phyloP scores from a whole-genome alignment of 1,140 invertebrate genomes.

The Orius laevigatus region DNA sequence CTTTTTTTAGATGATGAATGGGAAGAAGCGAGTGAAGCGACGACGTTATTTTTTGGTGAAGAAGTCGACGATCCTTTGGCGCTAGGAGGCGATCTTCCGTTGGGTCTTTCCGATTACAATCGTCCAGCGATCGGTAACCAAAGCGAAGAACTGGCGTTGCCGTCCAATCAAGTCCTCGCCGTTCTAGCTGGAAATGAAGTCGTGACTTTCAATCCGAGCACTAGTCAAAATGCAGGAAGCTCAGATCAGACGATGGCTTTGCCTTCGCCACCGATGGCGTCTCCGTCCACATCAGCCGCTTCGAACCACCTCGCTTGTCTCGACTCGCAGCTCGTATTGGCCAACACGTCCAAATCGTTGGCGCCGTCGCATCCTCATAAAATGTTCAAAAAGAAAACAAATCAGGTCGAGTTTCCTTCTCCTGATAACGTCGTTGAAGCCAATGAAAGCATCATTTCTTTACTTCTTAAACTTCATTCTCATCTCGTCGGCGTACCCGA shows the following conservation, averaged over 20 bases:
- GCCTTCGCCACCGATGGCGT: conserved; percentile 4
- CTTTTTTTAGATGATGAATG: neutral
- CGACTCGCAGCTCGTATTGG: neutral
- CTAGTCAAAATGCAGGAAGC: conserved; percentile 21
- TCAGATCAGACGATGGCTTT: conserved; percentile 21
- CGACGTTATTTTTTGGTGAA: neutral
- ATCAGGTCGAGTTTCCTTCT: conserved; percentile 15
- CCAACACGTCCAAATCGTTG: too few species aligned
- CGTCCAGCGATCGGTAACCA: neutral
- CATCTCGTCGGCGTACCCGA: conserved; percentile 69
- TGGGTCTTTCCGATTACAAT: neutral
- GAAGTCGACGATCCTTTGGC: conserved; percentile 10
- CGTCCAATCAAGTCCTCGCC: conserved; percentile 28
- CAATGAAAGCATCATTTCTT: conserved; percentile 81
- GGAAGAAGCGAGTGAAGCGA: neutral
- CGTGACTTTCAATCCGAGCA: conserved; percentile 18
- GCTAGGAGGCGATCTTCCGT: conserved; percentile 1
- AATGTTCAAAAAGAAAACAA: conserved; percentile 1
- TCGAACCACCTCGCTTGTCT: neutral
- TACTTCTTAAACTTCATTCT: conserved; percentile 83
- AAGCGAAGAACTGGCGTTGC: conserved; percentile 5
- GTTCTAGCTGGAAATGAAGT: conserved; percentile 38
- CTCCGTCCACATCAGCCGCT: neutral
- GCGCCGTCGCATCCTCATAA: too few species aligned
- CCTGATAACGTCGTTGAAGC: conserved; percentile 28